phyloP scores from a whole-genome alignment of 2,888 invertebrate genomes.

The Acheta domesticus region DNA sequence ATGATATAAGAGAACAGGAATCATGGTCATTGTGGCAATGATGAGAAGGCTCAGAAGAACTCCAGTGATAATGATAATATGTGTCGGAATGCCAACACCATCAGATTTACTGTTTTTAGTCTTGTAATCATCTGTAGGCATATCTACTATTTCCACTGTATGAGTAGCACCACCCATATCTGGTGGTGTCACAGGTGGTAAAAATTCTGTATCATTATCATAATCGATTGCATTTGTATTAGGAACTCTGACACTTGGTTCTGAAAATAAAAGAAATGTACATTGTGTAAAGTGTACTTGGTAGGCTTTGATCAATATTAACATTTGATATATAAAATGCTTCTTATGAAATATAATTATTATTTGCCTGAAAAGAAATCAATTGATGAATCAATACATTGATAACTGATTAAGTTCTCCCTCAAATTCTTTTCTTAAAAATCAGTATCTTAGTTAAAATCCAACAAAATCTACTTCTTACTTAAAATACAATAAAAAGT shows the following conservation, averaged over 20 bases:
- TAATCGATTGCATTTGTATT: slow-evolving; percentile 35
- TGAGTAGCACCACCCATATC: not conserved
- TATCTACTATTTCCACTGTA: slow-evolving; percentile 12
- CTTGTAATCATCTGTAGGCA: not conserved
- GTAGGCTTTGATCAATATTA: too few relatives aligned
- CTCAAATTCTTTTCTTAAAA: too few relatives aligned
- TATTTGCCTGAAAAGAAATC: too few relatives aligned
- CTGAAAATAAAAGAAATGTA: slow-evolving; percentile 38
- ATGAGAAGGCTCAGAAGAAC: slow-evolving; percentile 28
- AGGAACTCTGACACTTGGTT: slow-evolving; percentile 43
- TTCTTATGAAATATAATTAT: too few relatives aligned
- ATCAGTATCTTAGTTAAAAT: too few relatives aligned
- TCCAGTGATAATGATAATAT: slow-evolving; percentile 30
- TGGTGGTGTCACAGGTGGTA: not conserved
- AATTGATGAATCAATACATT: too few relatives aligned
- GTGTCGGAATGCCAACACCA: slow-evolving; percentile 24
- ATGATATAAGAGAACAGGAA: slow-evolving; percentile 47
- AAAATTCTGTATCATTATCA: slow-evolving; percentile 11
- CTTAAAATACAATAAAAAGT: too few relatives aligned
- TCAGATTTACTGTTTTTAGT: not conserved
- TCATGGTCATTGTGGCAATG: slow-evolving; percentile 31
- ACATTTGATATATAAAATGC: too few relatives aligned
- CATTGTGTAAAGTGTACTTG: too few relatives aligned
- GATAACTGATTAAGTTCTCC: too few relatives aligned
- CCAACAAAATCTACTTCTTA: too few relatives aligned